Percentiles rank a stretch among this genome's conserved stretches.
Conservation (phyloP, 2,113 vertebrate genomes). For the Gnathonemus echidnorhynchus region DNA sequence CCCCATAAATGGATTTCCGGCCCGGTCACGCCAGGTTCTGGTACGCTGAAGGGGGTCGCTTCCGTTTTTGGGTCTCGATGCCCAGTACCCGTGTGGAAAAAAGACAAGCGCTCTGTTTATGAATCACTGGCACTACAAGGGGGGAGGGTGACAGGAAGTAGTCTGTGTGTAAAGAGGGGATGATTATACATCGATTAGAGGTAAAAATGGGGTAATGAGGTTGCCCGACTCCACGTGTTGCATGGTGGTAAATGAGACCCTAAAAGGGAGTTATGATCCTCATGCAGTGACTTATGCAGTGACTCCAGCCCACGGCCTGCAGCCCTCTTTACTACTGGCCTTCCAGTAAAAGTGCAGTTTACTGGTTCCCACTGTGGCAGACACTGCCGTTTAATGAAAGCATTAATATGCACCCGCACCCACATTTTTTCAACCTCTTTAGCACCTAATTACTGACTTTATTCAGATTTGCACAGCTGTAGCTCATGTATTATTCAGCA, state of each 20-base stretch:
- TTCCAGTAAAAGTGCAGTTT: constrained; percentile 21
- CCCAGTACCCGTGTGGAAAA: not conserved
- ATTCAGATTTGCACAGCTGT: constrained; percentile 67
- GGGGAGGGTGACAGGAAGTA: not conserved
- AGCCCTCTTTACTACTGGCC: not conserved
- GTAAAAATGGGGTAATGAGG: not conserved
- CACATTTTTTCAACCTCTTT: constrained; percentile 52
- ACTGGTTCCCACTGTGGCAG: constrained; percentile 25
- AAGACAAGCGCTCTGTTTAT: not conserved
- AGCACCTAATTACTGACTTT: constrained; percentile 61
- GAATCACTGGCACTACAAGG: not conserved
- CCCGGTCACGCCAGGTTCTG: not conserved
- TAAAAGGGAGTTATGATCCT: constrained; percentile 3
- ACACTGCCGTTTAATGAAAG: constrained; percentile 31
- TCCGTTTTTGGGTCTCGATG: not conserved
- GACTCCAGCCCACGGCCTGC: not conserved
- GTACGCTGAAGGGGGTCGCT: not conserved
- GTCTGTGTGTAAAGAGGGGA: not conserved
- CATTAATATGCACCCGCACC: constrained; percentile 59
- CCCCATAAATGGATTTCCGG: not conserved
- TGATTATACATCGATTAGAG: not conserved
- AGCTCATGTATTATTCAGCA: constrained; percentile 70
- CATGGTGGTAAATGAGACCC: constrained; percentile 4
- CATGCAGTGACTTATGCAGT: not conserved
- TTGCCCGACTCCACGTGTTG: not conserved